Conservation (phyloP, 1,140 invertebrate species). For the Aphis gossypii region DNA sequence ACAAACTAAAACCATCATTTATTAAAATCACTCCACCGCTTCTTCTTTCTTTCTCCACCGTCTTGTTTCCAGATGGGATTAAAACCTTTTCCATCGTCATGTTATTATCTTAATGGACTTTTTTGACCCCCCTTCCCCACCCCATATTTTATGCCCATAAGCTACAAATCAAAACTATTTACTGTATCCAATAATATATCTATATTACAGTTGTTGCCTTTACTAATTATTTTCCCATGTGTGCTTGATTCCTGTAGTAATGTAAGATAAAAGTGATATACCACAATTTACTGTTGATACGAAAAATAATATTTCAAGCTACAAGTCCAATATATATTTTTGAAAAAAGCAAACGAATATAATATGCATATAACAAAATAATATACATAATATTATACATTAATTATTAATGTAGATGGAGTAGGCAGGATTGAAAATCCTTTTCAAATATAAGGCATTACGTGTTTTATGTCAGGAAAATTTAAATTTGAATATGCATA, state of each 20-base stretch:
- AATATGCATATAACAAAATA: neutral
- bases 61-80: constrained; percentile 53
- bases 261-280: neutral
- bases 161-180: constrained; percentile 48
- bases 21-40: constrained; percentile 44
- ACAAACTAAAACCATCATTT: constrained; percentile 53
- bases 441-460: constrained; percentile 7
- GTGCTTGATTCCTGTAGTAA: neutral
- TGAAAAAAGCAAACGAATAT: neutral
- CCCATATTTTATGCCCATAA: neutral
- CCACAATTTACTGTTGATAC: neutral
- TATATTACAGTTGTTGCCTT: neutral
- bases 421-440: neutral
- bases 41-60: neutral
- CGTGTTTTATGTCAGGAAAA: neutral
- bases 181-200: neutral
- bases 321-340: neutral
- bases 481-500: neutral
- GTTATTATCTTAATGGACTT: constrained; percentile 56
- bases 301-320: neutral
- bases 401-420: neutral
- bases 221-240: constrained; percentile 18
- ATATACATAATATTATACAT: neutral
- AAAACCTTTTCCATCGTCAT: constrained; percentile 54
- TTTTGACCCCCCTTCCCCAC: neutral